Base-by-base conservation (phyloP, 2,797 vertebrate species). In the Paratrypauchen microcephalus region DNA sequence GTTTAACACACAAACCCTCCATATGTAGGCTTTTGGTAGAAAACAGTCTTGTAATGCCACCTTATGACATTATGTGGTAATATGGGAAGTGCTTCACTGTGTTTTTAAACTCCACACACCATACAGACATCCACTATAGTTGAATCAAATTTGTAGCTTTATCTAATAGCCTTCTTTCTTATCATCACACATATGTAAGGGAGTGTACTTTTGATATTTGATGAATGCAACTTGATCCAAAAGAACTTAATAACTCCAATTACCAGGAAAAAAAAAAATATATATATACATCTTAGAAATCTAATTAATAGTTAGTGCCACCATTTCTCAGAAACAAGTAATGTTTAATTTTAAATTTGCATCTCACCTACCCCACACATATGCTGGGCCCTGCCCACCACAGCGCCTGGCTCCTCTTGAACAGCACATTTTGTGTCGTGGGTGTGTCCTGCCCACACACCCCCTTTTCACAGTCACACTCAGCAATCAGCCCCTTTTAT, bases 381-480 rank as follows among this genome's bases (percentile, higher is more conserved):
- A 65, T 30, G 63, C 63, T 30, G 16, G 11, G 41, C 45, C 62
- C 24, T 65, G 50, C 45, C 45, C 45, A 24, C 61, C 15, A 47
- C 39, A 24, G 39, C 2, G 62, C 62, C 62, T 23, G 36, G 36
- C 60, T 62, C 60, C 36, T 18, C n/a, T 36, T n/a, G 5, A 36
- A 66, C 65, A 54, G 28, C 50, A 64, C 61, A 52, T 47, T 66
- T 60, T 75, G 73, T 68, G 45, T 70, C 23, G 75, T 74, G 83
- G 76, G 88, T 28, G 87, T 81, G 78, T 76, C 30, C 73, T 72
- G 79, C 76, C 77, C 72, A 67, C 81, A 82, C 76, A 65, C 72
- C 70, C 63, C 47, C 23, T 45, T 73, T 83, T 85, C 61, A 81
- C 78, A 89, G 85, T 85, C 73, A 81, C 71, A 86, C 85, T 89